Percentiles rank a stretch among this genome's conserved stretches.
Evolutionary conservation across 2,113 vertebrate genomes (phyloP).

Genomic region (Pelecanoides urinatrix): DNA sequence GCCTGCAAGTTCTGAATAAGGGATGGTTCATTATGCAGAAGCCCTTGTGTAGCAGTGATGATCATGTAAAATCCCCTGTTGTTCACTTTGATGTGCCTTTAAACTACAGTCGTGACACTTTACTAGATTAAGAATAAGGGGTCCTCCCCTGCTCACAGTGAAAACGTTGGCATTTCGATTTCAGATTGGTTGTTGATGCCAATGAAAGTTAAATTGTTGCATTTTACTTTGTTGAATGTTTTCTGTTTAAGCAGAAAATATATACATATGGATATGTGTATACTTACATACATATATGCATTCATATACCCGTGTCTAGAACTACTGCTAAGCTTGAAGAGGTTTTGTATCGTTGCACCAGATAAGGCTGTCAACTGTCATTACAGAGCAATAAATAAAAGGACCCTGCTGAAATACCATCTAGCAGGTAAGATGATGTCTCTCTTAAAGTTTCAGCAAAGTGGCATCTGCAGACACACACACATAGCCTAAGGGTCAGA

Average conservation of each 20-base stretch:
- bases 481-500: not conserved
- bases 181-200: not conserved
- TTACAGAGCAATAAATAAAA: not conserved
- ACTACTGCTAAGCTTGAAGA: not conserved
- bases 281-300: not conserved
- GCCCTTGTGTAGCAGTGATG: not conserved
- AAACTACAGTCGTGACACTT: not conserved
- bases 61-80: slow-evolving; percentile 11
- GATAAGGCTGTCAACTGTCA: not conserved
- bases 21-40: slow-evolving; percentile 1
- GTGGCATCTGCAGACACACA: slow-evolving; percentile 30
- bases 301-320: not conserved
- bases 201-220: not conserved
- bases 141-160: not conserved
- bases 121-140: not conserved
- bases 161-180: not conserved
- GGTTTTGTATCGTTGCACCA: not conserved
- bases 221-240: not conserved
- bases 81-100: slow-evolving; percentile 7
- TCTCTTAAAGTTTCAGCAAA: not conserved
- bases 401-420: slow-evolving; percentile 24
- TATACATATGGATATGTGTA: rapidly evolving
- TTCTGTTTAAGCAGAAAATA: not conserved
- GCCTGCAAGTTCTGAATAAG: not conserved
- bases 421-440: slow-evolving; percentile 39